These are phyloP conservation scores for Cantharis rustica DNA, from an alignment of 2,888 invertebrate species.

Conservation along the genomic window DNA sequence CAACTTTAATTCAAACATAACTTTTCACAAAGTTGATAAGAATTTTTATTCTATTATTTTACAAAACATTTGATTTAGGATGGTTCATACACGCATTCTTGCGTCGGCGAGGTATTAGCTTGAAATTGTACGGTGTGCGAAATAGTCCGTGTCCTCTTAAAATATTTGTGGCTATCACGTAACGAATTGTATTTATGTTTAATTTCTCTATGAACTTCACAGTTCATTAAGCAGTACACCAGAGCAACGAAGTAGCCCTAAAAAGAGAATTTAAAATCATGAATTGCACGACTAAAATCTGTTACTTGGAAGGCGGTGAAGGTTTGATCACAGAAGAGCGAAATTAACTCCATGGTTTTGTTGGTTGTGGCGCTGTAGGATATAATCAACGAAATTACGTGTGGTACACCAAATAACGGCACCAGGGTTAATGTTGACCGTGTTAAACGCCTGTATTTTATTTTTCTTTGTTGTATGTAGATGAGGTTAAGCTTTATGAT, in stretches of 20 bases:
- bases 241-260: constrained; percentile 68
- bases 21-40: background rate
- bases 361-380: constrained; percentile 56
- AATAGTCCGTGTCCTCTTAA: constrained; percentile 34
- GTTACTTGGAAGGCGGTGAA: constrained; percentile 71
- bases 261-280: constrained; percentile 28
- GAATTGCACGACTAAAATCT: background rate
- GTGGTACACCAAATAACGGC: constrained; percentile 71
- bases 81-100: constrained; percentile 20
- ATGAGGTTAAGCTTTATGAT: constrained; percentile 63
- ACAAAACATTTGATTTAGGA: background rate
- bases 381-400: constrained; percentile 62
- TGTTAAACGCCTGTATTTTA: constrained; percentile 67
- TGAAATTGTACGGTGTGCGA: constrained; percentile 38
- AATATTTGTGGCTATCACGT: constrained; percentile 28
- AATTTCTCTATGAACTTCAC: constrained; percentile 63
- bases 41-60: background rate
- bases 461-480: constrained; percentile 61
- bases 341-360: constrained; percentile 60
- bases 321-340: constrained; percentile 68
- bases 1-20: too few species aligned
- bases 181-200: constrained; percentile 45
- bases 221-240: constrained; percentile 68
- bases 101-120: constrained; percentile 29
- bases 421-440: constrained; percentile 68